phyloP scores from a whole-genome alignment of 2,113 vertebrate species.

The Lampris megalopsis region DNA sequence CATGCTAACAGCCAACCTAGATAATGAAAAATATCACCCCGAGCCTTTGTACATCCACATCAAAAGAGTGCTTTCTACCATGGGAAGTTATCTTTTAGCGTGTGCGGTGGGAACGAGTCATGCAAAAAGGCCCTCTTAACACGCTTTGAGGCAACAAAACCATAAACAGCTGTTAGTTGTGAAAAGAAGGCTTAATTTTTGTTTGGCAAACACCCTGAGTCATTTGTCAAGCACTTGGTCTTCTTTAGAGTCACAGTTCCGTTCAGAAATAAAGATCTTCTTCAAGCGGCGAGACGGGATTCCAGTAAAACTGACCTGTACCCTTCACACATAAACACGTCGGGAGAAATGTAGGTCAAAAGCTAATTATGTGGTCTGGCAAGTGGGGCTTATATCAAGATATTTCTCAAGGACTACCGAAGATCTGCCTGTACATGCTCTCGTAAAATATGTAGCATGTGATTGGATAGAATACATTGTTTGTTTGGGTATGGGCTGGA shows the following conservation, averaged over 20 bases:
- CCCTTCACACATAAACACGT: constrained; percentile 55
- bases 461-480: constrained; percentile 58
- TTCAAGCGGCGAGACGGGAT: constrained; percentile 50
- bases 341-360: constrained; percentile 78
- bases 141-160: constrained; percentile 50
- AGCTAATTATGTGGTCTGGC: constrained; percentile 77
- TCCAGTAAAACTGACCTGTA: constrained; percentile 67
- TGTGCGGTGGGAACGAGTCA: constrained; percentile 65
- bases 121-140: constrained; percentile 51
- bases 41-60: constrained; percentile 64
- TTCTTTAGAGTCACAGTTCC: constrained; percentile 19
- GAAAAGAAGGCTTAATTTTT: constrained; percentile 48
- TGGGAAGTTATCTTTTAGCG: constrained; percentile 57
- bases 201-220: constrained; percentile 54
- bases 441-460: constrained; percentile 67
- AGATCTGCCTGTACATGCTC: constrained; percentile 70
- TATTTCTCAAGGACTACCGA: constrained; percentile 69
- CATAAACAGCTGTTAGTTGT: constrained; percentile 69
- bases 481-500: constrained; percentile 65
- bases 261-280: constrained; percentile 47
- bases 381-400: constrained; percentile 72
- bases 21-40: constrained; percentile 53
- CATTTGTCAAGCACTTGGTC: constrained; percentile 36
- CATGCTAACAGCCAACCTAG: constrained; percentile 14
- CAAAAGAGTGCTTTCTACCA: constrained; percentile 58